Conservation (phyloP, 37 sponge, comb jelly and placozoan species). For the Oopsacas minuta region DNA sequence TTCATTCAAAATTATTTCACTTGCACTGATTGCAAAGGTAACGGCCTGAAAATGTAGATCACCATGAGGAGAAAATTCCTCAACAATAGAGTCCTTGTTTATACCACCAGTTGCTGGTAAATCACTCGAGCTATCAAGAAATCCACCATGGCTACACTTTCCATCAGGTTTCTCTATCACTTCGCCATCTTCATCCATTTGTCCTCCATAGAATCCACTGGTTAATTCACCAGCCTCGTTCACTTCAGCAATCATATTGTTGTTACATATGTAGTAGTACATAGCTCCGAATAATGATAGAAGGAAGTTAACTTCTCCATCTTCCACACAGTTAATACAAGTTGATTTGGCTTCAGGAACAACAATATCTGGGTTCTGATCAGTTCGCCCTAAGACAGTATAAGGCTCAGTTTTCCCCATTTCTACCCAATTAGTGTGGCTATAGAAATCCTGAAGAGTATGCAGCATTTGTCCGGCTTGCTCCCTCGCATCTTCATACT, state of each 20-base stretch:
- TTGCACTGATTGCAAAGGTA: conserved; percentile 20
- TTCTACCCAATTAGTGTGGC: conserved; percentile 41
- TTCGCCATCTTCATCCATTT: neutral
- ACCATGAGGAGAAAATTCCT: conserved; percentile 23
- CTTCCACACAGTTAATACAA: conserved; percentile 12
- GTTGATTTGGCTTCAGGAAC: conserved; percentile 2
- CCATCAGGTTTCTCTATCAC: neutral
- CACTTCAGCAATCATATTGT: neutral
- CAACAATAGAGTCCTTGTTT: conserved; percentile 21
- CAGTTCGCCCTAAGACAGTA: neutral
- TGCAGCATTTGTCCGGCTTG: conserved; percentile 29
- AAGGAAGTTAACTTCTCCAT: neutral
- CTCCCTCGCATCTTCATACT: conserved; percentile 16
- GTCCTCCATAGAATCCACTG: conserved; percentile 29
- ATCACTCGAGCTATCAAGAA: neutral
- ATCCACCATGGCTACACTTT: conserved; percentile 39
- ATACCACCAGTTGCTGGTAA: conserved; percentile 21
- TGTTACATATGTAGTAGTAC: neutral
- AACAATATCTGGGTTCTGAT: neutral
- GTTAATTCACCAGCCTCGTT: conserved; percentile 7
- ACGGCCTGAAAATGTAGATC: conserved; percentile 19
- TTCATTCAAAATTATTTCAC: neutral
- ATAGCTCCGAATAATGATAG: neutral
- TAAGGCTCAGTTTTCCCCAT: conserved; percentile 18
- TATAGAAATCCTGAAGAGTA: conserved; percentile 40